These are phyloP conservation scores for Falco naumanni DNA, from an alignment of 2,797 vertebrate genomes.

Conservation along the genomic window DNA sequence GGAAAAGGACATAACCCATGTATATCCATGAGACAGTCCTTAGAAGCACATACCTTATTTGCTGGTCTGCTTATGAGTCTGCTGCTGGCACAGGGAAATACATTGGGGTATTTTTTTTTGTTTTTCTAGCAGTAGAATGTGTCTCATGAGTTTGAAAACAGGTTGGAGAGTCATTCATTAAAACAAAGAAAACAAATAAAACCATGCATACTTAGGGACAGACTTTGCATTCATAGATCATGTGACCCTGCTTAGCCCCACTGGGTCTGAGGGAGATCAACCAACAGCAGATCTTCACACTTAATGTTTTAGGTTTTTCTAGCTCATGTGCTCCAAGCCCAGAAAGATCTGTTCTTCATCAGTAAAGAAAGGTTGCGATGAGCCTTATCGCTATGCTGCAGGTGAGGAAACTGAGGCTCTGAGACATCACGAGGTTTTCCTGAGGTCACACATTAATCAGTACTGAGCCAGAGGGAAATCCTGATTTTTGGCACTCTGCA, in stretches of 20 bases:
- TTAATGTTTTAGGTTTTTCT: neutral
- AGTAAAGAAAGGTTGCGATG: neutral
- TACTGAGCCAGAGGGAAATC: constrained; percentile 4
- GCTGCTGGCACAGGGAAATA: neutral
- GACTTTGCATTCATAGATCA: neutral
- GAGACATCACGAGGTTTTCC: neutral
- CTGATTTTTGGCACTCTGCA: constrained; percentile 24
- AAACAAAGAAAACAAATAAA: neutral
- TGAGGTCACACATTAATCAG: constrained; percentile 29
- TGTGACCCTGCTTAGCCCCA: neutral
- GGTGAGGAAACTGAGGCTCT: constrained; percentile 34
- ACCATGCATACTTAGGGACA: neutral
- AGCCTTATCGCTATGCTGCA: neutral
- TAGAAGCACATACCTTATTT: constrained; percentile 33
- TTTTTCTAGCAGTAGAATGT: constrained; percentile 8
- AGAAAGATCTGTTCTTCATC: neutral
- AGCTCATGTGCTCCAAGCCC: neutral
- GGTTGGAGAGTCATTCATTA: neutral
- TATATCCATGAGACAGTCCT: constrained; percentile 44
- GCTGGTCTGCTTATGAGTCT: constrained; percentile 2
- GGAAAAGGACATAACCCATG: constrained; percentile 32
- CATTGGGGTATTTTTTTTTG: neutral
- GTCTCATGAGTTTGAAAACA: neutral
- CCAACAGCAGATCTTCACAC: neutral
- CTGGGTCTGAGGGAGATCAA: neutral